Base-by-base conservation (phyloP, 2,797 vertebrate species). In the Coccyzus lansbergi region DNA sequence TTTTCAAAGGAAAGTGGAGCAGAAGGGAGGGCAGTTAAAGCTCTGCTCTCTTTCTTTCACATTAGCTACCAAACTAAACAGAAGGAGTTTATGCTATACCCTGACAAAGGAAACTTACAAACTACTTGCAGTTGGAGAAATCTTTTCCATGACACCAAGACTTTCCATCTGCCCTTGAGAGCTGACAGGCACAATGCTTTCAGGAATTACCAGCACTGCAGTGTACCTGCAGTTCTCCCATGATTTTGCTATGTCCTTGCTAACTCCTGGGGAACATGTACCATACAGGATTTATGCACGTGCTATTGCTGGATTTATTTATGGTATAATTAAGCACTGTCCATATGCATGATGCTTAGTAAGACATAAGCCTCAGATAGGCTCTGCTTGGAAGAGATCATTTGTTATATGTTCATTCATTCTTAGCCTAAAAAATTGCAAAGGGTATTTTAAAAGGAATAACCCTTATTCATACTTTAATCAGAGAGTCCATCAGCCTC, bases 1-100 rank as follows among this genome's bases (percentile, higher is more conserved):
- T 93, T 96, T 92, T 94, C 92, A 96, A 96, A 96, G 81, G 92
- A 88, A 96, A 96, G 90, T 93, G 69, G 95, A 96, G 96, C 94
- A 96, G 94, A 94, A 96, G 93, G 95, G 92, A 94, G 93, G 95
- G 96, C 86, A 93, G 92, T 83, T 86, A 95, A 94, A 92, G 94
- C 90, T 94, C 70, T 79, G 63, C 78, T 94, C 87, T 93, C 74
- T 94, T 93, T 95, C 93, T 95, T 81, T 94, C 92, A 76, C 93
- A 86, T 90, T 82, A 92, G 93, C 90, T 90, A 94, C 86, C 70
- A 69, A 95, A 93, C 88, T 86, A 77, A 96, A 96, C 92, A 96
- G 95, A 96, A 90, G 83, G 91, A 94, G 94, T 96, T 95, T 95
- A 94, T 96, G 90, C 92, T 90, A 22, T 70, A 69, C 52, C 68